Evolutionary conservation across 1,140 invertebrate genomes (phyloP).

Genomic region (Onthophagus taurus): DNA sequence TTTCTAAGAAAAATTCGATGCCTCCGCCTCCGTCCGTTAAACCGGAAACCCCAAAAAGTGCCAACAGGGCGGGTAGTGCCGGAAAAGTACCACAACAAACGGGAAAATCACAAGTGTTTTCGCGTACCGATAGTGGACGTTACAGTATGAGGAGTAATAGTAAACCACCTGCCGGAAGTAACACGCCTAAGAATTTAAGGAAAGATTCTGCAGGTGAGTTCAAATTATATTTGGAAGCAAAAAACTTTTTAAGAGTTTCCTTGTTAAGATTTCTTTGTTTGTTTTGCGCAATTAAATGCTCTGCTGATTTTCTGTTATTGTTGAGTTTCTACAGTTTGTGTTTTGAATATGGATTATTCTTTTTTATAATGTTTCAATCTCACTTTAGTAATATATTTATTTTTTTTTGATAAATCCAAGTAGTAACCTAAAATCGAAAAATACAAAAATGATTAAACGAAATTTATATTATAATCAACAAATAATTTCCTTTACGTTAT

Average conservation of each 20-base stretch:
- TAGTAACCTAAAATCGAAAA: too few relatives aligned
- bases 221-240: background rate
- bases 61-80: conserved; percentile 23
- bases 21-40: conserved; percentile 14
- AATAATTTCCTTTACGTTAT: too few relatives aligned
- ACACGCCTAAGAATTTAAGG: conserved; percentile 21
- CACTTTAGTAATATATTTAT: too few relatives aligned
- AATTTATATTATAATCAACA: too few relatives aligned
- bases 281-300: too few relatives aligned
- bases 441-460: too few relatives aligned
- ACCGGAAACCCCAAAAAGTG: conserved; percentile 21
- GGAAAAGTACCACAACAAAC: conserved; percentile 20
- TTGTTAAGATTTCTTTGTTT: too few relatives aligned
- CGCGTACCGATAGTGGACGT: conserved; percentile 53
- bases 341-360: too few relatives aligned
- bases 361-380: too few relatives aligned
- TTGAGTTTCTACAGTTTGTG: too few relatives aligned
- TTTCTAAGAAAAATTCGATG: conserved; percentile 24
- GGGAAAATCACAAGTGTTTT: conserved; percentile 39
- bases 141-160: conserved; percentile 49
- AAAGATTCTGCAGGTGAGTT: conserved; percentile 19
- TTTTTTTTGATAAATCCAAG: too few relatives aligned
- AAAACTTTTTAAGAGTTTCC: background rate
- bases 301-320: too few relatives aligned
- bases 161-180: conserved; percentile 21